Percentiles rank a stretch among this genome's conserved stretches.
Evolutionary conservation across 2,888 invertebrate genomes (phyloP).

Genomic region (Cephonodes hylas): DNA sequence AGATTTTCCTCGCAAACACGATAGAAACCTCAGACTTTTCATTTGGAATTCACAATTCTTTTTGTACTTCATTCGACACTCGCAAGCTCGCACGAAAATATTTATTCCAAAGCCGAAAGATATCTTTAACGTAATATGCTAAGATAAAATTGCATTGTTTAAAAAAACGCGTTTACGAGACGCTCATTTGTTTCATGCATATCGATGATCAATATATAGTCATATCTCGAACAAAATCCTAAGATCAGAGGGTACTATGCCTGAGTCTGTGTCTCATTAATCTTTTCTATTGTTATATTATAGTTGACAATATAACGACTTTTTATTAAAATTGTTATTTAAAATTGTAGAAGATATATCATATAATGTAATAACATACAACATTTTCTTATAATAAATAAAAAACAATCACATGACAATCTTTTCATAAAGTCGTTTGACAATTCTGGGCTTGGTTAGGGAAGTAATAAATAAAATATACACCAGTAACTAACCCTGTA

Average conservation of each 20-base stretch:
- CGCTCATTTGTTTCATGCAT: neutral
- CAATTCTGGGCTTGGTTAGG: too few species aligned
- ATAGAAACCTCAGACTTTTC: neutral
- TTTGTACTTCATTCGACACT: neutral
- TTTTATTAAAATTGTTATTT: too few species aligned
- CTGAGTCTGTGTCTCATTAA: too few species aligned
- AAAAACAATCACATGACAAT: too few species aligned
- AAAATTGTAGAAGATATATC: too few species aligned
- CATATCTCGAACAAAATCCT: neutral
- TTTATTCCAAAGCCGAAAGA: too few species aligned
- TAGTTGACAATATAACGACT: too few species aligned
- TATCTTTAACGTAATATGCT: neutral
- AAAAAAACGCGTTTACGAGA: neutral
- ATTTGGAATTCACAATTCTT: neutral
- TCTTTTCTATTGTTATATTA: too few species aligned
- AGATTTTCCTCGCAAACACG: neutral
- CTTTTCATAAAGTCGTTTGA: too few species aligned
- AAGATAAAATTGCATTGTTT: neutral
- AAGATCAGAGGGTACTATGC: neutral
- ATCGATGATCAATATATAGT: neutral
- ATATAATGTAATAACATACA: too few species aligned
- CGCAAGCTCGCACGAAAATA: neutral
- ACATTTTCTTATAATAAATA: too few species aligned
- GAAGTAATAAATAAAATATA: too few species aligned
- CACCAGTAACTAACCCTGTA: neutral